phyloP scores from a whole-genome alignment of 2,888 invertebrate species.

The Latrodectus elegans region DNA sequence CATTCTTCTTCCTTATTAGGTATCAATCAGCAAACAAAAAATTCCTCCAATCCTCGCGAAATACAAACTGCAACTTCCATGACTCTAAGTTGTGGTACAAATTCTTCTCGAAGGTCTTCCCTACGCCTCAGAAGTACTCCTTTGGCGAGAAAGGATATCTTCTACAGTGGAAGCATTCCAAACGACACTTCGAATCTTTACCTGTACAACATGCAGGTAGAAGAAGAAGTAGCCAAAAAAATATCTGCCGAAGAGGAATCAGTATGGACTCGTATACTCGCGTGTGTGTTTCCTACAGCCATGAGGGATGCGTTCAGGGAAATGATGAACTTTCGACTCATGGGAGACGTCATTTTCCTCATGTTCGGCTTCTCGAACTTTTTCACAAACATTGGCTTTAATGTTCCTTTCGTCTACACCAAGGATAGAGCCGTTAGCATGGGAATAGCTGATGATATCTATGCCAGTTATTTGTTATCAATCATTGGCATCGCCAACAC shows the following conservation, averaged over 20 bases:
- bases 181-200: slow-evolving; percentile 74
- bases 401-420: slow-evolving; percentile 92
- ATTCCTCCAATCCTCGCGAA: slow-evolving; percentile 21
- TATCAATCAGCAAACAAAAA: slow-evolving; percentile 36
- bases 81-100: slow-evolving; percentile 48
- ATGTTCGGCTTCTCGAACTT: slow-evolving; percentile 95
- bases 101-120: slow-evolving; percentile 48
- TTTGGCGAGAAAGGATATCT: slow-evolving; percentile 89
- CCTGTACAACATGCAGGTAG: slow-evolving; percentile 25
- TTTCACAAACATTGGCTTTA: slow-evolving; percentile 94
- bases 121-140: slow-evolving; percentile 79
- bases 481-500: slow-evolving; percentile 91
- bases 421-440: slow-evolving; percentile 83
- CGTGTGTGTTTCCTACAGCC: slow-evolving; percentile 81
- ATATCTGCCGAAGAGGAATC: not conserved
- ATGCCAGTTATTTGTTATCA: slow-evolving; percentile 83
- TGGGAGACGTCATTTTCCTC: slow-evolving; percentile 89
- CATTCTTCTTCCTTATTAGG: slow-evolving; percentile 50
- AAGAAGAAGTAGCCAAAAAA: slow-evolving; percentile 30
- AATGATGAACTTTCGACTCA: slow-evolving; percentile 89
- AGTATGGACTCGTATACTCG: slow-evolving; percentile 51
- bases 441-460: slow-evolving; percentile 77
- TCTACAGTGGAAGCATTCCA: slow-evolving; percentile 85
- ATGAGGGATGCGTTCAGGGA: slow-evolving; percentile 79
- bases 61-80: slow-evolving; percentile 50